Evolutionary conservation across 2,888 invertebrate species (phyloP), one percentile per base, ranked within the genome.

Genomic region (Drosophila ustulata): DNA sequence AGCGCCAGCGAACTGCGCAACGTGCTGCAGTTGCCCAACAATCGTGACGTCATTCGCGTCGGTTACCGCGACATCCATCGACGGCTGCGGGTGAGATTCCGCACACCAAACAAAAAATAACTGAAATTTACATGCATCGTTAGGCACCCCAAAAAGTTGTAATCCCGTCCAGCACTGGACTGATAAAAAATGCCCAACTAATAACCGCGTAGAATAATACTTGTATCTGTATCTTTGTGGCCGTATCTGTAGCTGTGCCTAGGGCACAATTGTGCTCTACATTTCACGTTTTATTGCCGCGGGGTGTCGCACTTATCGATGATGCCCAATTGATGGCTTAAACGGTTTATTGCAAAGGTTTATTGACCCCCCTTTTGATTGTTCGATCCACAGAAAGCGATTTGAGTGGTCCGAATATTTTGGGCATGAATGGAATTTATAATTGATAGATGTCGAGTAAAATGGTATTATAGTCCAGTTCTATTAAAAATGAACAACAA

Each of bases 51-150:
- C 32, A 94, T 96, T 85, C 94, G 97, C 81, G 94, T 97, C 71
- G 97, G 97, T 30, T 95, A 96, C 88, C 94, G 97, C 75, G 97
- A 97, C 92, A 95, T 97, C 75, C 96, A 97, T 91, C 94, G 96
- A 57, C 95, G 96, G 83, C 93, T 97, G 63, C 95, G 96, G 94
- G 97, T 97, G 93, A 89, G 90, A 13, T 50, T 1, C 18, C 18
- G 4, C 37, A 11, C n/a, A 0, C 1, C 4, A 11, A 37, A n/a
- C 5, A 37, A 37, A 9, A 34, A 37, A 37, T 5, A 37, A 67
- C 49, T 13, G 11, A 64, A 70, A 75, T 80, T 79, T 75, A 74
- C 69, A 86, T 75, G 89, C 79, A 56, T 83, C 76, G 89, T 64
- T 89, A 53, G 66, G 50, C 89, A 86, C 65, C 4, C 18, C 18